Evolutionary conservation across 2,113 vertebrate species (phyloP).

Genomic region (Lamprotornis superbus): DNA sequence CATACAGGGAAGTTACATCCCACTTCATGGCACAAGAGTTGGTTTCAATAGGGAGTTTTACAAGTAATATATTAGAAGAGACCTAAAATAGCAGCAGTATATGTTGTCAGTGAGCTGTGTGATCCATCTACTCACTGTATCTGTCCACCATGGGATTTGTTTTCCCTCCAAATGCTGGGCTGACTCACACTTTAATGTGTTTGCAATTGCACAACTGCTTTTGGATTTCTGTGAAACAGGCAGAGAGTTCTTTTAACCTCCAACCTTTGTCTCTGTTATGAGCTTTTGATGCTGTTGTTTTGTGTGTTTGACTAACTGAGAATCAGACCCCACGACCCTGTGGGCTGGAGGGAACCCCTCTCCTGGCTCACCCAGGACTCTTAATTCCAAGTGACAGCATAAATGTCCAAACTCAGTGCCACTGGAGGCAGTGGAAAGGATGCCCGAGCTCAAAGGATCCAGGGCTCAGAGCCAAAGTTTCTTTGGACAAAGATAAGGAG

Average conservation of each 20-base stretch:
- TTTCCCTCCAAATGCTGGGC: background rate
- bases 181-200: slow-evolving; percentile 44
- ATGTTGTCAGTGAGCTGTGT: background rate
- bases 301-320: background rate
- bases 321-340: background rate
- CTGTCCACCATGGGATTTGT: background rate
- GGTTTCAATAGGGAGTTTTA: background rate
- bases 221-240: slow-evolving; percentile 13
- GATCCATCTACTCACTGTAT: background rate
- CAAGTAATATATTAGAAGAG: background rate
- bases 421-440: background rate
- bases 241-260: background rate
- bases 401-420: background rate
- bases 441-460: background rate
- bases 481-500: background rate
- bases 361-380: background rate
- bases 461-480: background rate
- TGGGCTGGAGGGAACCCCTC: background rate
- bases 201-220: slow-evolving; percentile 25
- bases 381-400: background rate
- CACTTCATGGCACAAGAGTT: background rate
- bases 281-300: slow-evolving; percentile 12
- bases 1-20: background rate
- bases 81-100: background rate
- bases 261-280: background rate